Evolutionary conservation across 2,888 invertebrate genomes (phyloP).

Genomic region (Encarsia formosa): DNA sequence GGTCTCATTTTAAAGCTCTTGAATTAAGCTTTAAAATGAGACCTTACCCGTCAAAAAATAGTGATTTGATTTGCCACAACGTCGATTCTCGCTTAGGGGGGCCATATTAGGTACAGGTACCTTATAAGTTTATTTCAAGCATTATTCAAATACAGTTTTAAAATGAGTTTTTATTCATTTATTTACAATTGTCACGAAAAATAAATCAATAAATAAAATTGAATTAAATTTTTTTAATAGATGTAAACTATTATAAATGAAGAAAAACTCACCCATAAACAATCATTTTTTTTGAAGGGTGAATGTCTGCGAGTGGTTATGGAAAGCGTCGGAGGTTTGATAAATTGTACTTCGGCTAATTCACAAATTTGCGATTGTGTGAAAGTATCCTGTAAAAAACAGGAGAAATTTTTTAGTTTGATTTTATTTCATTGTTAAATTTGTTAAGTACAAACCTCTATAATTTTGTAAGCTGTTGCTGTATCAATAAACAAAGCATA

Average conservation of each 20-base stretch:
- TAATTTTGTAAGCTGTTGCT: slow-evolving; percentile 64
- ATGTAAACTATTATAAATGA: too few relatives aligned
- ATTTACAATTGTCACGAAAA: background rate
- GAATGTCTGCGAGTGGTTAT: slow-evolving; percentile 36
- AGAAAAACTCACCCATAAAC: slow-evolving; percentile 34
- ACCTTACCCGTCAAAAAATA: too few relatives aligned
- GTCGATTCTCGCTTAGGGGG: too few relatives aligned
- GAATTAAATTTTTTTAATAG: too few relatives aligned
- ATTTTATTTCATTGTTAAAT: background rate
- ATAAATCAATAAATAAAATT: background rate
- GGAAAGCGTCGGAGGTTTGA: slow-evolving; percentile 32
- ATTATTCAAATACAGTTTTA: too few relatives aligned
- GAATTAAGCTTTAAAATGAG: too few relatives aligned
- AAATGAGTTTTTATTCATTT: too few relatives aligned
- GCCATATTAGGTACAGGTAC: too few relatives aligned
- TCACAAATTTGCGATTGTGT: slow-evolving; percentile 66
- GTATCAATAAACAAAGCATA: slow-evolving; percentile 70
- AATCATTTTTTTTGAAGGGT: slow-evolving; percentile 39
- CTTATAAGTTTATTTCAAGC: too few relatives aligned
- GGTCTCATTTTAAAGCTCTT: too few relatives aligned
- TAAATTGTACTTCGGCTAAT: slow-evolving; percentile 53
- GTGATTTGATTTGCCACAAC: too few relatives aligned
- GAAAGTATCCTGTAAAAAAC: slow-evolving; percentile 54
- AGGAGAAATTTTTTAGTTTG: background rate
- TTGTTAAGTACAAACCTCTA: slow-evolving; percentile 45